Evolutionary conservation across 35 echinoderm and acorn worm species (phyloP).

Genomic region (Holothuria glaberrima): DNA sequence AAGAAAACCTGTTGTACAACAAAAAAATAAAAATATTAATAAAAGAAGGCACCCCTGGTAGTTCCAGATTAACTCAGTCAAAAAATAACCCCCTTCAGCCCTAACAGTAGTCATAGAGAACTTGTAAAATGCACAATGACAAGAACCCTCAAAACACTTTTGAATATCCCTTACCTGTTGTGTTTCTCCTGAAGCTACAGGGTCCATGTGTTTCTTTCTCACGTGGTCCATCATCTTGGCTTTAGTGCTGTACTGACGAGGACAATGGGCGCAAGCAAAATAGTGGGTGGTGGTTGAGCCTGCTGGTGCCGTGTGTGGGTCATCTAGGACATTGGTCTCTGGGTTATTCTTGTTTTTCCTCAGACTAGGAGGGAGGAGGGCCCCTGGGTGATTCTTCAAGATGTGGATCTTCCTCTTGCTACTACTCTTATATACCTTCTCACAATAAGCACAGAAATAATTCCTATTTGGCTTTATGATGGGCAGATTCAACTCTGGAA

Average conservation of each 20-base stretch:
- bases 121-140: too few relatives aligned
- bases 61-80: too few relatives aligned
- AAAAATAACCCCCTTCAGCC: too few relatives aligned
- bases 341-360: constrained; percentile 88
- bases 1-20: too few relatives aligned
- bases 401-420: constrained; percentile 99
- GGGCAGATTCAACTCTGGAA: constrained; percentile 92
- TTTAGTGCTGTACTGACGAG: constrained; percentile 98
- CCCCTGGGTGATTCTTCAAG: constrained; percentile 94
- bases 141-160: too few relatives aligned
- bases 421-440: constrained; percentile 99
- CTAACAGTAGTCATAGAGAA: too few relatives aligned
- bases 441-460: constrained; percentile 98
- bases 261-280: constrained; percentile 99
- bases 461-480: constrained; percentile 97
- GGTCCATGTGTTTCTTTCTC: constrained; percentile 97
- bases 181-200: constrained; percentile 54
- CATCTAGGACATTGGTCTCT: constrained; percentile 76
- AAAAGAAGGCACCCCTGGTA: too few relatives aligned
- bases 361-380: constrained; percentile 83
- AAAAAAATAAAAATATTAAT: too few relatives aligned
- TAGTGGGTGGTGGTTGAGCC: constrained; percentile 97
- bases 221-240: constrained; percentile 99
- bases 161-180: constrained; percentile 4
- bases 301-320: constrained; percentile 96